A percentile compares a stretch with the other conserved stretches of the same genome.
Conservation (phyloP, 2,888 invertebrate species). For the Onchidella celtica region DNA sequence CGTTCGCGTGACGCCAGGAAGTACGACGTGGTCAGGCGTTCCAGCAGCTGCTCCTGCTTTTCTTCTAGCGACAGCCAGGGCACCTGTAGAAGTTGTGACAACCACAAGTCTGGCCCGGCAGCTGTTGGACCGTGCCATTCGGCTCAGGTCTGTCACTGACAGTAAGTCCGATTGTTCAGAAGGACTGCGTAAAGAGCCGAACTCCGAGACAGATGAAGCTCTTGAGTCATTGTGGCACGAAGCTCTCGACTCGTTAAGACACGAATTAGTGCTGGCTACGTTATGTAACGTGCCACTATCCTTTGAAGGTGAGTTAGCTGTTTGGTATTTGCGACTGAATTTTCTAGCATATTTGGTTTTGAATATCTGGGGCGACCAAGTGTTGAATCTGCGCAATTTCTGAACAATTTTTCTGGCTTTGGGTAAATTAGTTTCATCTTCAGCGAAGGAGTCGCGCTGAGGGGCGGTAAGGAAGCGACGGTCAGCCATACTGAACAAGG, state of each 20-base stretch:
- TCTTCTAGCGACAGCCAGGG: constrained; percentile 4
- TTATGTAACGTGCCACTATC: too few species aligned
- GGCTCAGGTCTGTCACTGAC: not conserved
- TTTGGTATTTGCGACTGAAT: too few species aligned
- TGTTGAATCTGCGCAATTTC: constrained; percentile 21
- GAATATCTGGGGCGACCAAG: constrained; percentile 33
- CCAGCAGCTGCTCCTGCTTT: not conserved
- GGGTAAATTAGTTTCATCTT: too few species aligned
- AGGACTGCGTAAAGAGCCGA: not conserved
- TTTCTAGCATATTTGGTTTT: not conserved
- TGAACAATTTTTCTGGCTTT: too few species aligned
- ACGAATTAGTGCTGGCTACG: too few species aligned
- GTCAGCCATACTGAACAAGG: not conserved
- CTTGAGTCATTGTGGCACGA: not conserved
- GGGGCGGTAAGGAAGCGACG: too few species aligned
- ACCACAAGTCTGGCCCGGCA: constrained; percentile 14
- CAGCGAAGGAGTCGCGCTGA: too few species aligned
- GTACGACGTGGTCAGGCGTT: not conserved
- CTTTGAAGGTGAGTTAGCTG: too few species aligned
- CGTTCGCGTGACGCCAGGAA: not conserved
- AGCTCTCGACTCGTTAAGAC: too few species aligned
- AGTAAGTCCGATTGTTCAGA: not conserved
- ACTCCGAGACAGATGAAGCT: not conserved
- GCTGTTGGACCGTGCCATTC: constrained; percentile 1
- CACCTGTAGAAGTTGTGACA: constrained; percentile 15